Evolutionary conservation across 2,113 vertebrate genomes (phyloP).

Genomic region (Vombatus ursinus): DNA sequence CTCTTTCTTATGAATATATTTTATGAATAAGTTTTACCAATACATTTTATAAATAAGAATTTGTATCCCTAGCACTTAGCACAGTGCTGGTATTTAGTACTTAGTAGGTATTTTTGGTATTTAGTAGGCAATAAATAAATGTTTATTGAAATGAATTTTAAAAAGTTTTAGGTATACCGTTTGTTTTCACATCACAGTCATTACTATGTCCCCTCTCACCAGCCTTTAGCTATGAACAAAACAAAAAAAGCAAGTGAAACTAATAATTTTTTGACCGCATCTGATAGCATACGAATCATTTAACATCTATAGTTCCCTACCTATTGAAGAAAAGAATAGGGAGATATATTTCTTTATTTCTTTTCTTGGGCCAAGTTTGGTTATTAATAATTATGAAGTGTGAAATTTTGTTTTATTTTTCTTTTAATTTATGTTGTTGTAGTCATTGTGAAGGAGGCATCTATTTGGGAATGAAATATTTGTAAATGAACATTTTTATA

Average conservation of each 20-base stretch:
- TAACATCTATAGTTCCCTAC: too few relatives aligned
- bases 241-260: not conserved
- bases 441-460: too few relatives aligned
- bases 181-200: not conserved
- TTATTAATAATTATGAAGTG: too few relatives aligned
- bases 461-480: too few relatives aligned
- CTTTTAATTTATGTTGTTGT: too few relatives aligned
- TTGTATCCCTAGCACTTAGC: too few relatives aligned
- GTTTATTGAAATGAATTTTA: not conserved
- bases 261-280: not conserved
- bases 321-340: too few relatives aligned
- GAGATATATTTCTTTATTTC: too few relatives aligned
- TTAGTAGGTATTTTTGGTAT: not conserved
- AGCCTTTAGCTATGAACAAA: not conserved
- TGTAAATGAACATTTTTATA: too few relatives aligned
- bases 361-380: too few relatives aligned
- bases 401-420: too few relatives aligned
- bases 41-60: not conserved
- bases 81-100: not conserved
- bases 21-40: not conserved
- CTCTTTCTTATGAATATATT: not conserved
- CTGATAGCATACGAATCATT: too few relatives aligned
- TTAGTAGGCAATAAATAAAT: not conserved
- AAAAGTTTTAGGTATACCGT: not conserved
- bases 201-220: not conserved